Percentiles rank a stretch among this genome's conserved stretches.
phyloP scores from a whole-genome alignment of 2,888 invertebrate species.

The Venusia cambrica region DNA sequence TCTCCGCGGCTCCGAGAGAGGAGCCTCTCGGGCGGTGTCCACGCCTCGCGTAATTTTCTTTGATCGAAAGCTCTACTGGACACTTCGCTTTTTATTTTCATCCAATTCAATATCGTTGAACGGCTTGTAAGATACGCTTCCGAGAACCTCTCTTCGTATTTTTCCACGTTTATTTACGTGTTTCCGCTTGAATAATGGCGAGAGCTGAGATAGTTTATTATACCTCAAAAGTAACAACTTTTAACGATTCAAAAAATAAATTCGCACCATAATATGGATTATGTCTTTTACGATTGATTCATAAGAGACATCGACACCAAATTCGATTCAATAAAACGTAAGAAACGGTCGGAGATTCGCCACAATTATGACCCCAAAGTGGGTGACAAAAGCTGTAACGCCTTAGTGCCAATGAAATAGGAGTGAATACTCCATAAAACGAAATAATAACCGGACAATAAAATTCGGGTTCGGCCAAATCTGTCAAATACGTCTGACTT shows the following conservation, averaged over 20 bases:
- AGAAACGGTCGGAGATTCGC: constrained; percentile 61
- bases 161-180: constrained; percentile 34
- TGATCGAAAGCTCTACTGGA: constrained; percentile 70
- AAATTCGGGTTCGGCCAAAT: constrained; percentile 66
- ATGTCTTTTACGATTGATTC: constrained; percentile 53
- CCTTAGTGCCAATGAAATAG: constrained; percentile 73
- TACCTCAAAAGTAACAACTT: constrained; percentile 25
- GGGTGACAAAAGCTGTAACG: constrained; percentile 69
- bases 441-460: constrained; percentile 79
- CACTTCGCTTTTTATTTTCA: constrained; percentile 68
- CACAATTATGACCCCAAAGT: constrained; percentile 53
- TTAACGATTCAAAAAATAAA: constrained; percentile 35
- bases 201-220: constrained; percentile 33
- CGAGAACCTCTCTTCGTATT: constrained; percentile 37
- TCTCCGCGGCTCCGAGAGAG: constrained; percentile 55
- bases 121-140: constrained; percentile 48
- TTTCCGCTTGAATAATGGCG: constrained; percentile 31
- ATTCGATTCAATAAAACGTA: constrained; percentile 67
- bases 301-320: constrained; percentile 52
- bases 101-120: constrained; percentile 64
- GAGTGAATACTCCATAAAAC: constrained; percentile 77
- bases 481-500: constrained; percentile 68
- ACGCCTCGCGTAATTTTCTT: constrained; percentile 70
- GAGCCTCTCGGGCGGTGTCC: constrained; percentile 53
- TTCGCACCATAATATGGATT: constrained; percentile 47